Evolutionary conservation across 2,888 invertebrate species (phyloP).

Genomic region (Candidula unifasciata): DNA sequence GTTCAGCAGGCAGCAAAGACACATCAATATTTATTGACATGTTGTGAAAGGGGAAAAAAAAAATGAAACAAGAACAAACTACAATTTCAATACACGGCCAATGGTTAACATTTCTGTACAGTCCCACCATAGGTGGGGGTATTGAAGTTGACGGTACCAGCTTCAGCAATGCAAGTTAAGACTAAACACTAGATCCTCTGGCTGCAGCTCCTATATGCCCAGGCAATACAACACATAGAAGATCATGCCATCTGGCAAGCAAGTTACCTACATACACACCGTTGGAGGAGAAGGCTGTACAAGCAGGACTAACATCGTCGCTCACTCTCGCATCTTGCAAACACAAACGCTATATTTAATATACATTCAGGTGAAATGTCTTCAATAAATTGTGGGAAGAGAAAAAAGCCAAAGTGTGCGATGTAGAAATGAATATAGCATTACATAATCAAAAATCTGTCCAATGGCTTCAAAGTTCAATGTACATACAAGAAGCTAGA

Average conservation of each 20-base stretch:
- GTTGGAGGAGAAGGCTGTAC: too few species aligned
- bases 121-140: neutral
- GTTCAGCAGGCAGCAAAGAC: neutral
- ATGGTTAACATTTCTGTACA: neutral
- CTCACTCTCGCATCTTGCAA: too few species aligned
- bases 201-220: too few species aligned
- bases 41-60: neutral
- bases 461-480: conserved; percentile 13
- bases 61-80: neutral
- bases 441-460: neutral
- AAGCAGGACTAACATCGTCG: too few species aligned
- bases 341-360: too few species aligned
- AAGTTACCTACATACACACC: too few species aligned
- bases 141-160: too few species aligned
- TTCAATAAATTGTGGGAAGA: neutral
- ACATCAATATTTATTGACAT: neutral
- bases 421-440: neutral
- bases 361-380: too few species aligned
- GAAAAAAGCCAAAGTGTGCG: neutral
- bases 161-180: too few species aligned
- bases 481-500: neutral
- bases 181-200: too few species aligned
- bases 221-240: too few species aligned
- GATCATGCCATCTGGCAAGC: too few species aligned
- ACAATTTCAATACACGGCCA: neutral